A percentile compares a stretch with the other conserved stretches of the same genome.
phyloP scores from a whole-genome alignment of 2,888 invertebrate species.

The Ophonus ardosiacus region DNA sequence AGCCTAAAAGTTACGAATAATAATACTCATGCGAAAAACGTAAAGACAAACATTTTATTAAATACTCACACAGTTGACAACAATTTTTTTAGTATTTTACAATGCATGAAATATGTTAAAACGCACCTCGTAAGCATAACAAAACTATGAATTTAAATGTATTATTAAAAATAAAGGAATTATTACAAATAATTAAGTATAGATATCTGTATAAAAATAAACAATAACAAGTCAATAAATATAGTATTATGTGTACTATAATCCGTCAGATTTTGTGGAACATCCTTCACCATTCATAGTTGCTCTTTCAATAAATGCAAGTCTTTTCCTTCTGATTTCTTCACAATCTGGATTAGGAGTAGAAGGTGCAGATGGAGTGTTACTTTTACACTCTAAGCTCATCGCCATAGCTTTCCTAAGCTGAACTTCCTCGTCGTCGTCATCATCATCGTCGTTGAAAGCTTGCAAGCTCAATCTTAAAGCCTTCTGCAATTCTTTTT shows the following conservation, averaged over 20 bases:
- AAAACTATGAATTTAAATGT: constrained; percentile 30
- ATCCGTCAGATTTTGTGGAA: constrained; percentile 58
- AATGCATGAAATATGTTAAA: constrained; percentile 43
- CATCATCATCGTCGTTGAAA: constrained; percentile 68
- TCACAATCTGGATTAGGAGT: constrained; percentile 68
- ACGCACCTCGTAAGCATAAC: constrained; percentile 49
- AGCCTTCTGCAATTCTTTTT: constrained; percentile 76
- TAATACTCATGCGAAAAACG: constrained; percentile 24
- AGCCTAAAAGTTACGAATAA: neutral
- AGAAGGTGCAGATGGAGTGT: constrained; percentile 66
- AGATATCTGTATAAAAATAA: constrained; percentile 53
- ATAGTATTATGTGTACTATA: constrained; percentile 57
- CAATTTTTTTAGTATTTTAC: constrained; percentile 56
- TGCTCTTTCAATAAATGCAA: constrained; percentile 66
- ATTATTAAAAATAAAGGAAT: constrained; percentile 22
- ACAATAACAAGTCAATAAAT: constrained; percentile 61
- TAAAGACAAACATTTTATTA: constrained; percentile 59
- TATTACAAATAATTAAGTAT: constrained; percentile 51
- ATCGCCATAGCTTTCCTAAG: constrained; percentile 74
- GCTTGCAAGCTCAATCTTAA: constrained; percentile 75
- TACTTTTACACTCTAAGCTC: constrained; percentile 72
- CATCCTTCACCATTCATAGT: constrained; percentile 50
- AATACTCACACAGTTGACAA: constrained; percentile 50
- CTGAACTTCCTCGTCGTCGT: constrained; percentile 72
- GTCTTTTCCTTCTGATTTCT: constrained; percentile 66